These are phyloP conservation scores for Tanytarsus gracilentus DNA, from an alignment of 2,888 invertebrate genomes.

Conservation along the genomic window DNA sequence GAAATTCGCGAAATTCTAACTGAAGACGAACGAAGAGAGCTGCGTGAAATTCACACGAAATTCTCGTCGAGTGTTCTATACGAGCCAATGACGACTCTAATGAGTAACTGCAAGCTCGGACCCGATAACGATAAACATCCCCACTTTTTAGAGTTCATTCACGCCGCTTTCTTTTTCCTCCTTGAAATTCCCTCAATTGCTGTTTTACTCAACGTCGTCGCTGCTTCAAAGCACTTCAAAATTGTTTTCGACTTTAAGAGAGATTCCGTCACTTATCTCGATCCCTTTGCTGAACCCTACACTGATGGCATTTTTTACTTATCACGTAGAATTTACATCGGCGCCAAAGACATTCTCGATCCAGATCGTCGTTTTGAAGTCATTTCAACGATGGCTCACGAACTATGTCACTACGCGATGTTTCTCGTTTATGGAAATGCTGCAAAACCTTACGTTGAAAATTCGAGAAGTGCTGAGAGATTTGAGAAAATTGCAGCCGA, in stretches of 20 bases:
- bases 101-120: not conserved
- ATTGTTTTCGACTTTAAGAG: not conserved
- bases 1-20: not conserved
- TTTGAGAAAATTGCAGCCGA: not conserved
- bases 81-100: not conserved
- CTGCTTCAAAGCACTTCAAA: not conserved
- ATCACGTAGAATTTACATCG: not conserved
- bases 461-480: not conserved
- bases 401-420: not conserved
- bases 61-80: not conserved
- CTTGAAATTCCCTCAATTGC: not conserved
- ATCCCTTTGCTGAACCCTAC: not conserved
- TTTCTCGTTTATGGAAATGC: not conserved
- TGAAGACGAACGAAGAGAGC: not conserved
- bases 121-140: not conserved
- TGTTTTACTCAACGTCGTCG: not conserved
- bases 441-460: not conserved
- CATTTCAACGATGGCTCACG: not conserved
- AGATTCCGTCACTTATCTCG: not conserved
- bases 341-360: not conserved
- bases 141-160: not conserved
- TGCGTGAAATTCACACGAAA: not conserved
- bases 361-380: not conserved
- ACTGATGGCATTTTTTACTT: not conserved
- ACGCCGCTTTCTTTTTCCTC: not conserved